A percentile compares a stretch with the other conserved stretches of the same genome.
Conservation (phyloP, 2,888 invertebrate species). For the Amiota mariae region DNA sequence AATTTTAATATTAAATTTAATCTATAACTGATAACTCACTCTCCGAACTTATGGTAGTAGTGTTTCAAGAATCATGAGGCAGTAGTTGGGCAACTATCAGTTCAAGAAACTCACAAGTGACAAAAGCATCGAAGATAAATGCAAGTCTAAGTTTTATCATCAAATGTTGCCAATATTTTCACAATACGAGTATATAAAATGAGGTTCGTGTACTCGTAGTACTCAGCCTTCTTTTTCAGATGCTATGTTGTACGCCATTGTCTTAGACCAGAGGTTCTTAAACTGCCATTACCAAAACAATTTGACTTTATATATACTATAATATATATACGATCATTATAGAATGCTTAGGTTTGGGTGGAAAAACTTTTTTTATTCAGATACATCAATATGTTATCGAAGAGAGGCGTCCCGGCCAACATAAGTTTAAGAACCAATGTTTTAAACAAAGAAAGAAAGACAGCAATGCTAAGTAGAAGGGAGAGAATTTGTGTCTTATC, state of each 20-base stretch:
- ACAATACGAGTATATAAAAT: background rate
- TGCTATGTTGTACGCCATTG: constrained; percentile 13
- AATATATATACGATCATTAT: too few species aligned
- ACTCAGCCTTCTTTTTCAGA: background rate
- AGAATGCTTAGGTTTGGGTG: background rate
- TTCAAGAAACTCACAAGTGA: constrained; percentile 66
- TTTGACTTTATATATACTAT: too few species aligned
- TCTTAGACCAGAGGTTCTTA: constrained; percentile 24
- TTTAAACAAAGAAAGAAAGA: too few species aligned
- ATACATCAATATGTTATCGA: too few species aligned
- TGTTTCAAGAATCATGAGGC: too few species aligned
- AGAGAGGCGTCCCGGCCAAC: too few species aligned
- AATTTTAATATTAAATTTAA: too few species aligned
- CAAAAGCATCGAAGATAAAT: constrained; percentile 65
- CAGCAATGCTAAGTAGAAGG: background rate
- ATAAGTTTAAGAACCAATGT: too few species aligned
- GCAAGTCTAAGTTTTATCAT: constrained; percentile 64
- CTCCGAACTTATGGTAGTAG: too few species aligned
- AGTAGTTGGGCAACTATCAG: constrained; percentile 45
- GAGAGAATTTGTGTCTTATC: background rate
- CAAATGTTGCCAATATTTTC: constrained; percentile 65
- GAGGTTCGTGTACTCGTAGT: background rate
- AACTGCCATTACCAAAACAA: too few species aligned
- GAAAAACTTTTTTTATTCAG: too few species aligned
- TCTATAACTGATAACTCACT: too few species aligned